Conservation (phyloP, 2,797 vertebrate species). For the Pampus argenteus region DNA sequence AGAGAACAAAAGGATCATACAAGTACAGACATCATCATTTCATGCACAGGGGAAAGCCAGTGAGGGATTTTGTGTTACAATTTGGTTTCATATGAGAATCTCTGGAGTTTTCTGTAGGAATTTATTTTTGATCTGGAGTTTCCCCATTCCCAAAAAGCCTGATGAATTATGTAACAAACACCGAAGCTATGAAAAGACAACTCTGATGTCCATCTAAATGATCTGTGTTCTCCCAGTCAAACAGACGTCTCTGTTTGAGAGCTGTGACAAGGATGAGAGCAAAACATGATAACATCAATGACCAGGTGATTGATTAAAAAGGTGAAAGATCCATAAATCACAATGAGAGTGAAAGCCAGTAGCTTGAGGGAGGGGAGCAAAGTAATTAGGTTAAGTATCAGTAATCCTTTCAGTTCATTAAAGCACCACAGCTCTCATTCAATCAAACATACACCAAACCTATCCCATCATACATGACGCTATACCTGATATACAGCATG, state of each 20-base stretch:
- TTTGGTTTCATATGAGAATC: conserved; percentile 37
- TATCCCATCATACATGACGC: conserved; percentile 25
- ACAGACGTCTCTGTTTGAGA: conserved; percentile 30
- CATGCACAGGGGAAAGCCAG: not conserved
- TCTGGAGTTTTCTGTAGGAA: conserved; percentile 33
- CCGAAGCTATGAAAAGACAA: conserved; percentile 28
- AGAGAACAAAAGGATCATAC: not conserved
- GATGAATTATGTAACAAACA: conserved; percentile 34
- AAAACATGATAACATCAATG: conserved; percentile 37
- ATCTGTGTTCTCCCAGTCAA: conserved; percentile 2
- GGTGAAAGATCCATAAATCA: conserved; percentile 65
- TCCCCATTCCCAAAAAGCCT: conserved; percentile 26
- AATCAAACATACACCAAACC: conserved; percentile 62
- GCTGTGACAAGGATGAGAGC: conserved; percentile 23
- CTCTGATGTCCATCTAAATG: not conserved
- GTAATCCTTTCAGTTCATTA: conserved; percentile 83
- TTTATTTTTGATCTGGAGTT: conserved; percentile 29
- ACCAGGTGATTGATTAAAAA: conserved; percentile 71
- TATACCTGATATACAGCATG: not conserved
- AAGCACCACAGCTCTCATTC: conserved; percentile 74
- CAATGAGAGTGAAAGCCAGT: conserved; percentile 71
- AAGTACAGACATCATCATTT: not conserved
- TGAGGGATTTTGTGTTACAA: conserved; percentile 1
- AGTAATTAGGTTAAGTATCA: conserved; percentile 88
- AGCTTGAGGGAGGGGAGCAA: conserved; percentile 66